Conservation (phyloP, 1,140 invertebrate genomes). For the Cydia strobilella region DNA sequence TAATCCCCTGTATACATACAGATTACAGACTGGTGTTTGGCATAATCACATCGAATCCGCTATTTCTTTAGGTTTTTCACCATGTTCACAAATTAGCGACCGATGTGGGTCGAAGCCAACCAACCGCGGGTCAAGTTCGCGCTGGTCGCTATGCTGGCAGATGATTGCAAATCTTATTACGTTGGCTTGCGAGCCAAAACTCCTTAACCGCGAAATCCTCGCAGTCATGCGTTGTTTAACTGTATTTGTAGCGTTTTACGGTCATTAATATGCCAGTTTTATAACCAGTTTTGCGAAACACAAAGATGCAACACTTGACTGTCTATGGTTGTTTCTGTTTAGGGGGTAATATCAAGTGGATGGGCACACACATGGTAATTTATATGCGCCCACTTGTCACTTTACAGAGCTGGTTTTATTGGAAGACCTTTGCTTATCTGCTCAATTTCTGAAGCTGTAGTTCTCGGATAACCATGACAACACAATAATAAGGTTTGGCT, state of each 20-base stretch:
- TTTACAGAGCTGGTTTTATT: too few relatives aligned
- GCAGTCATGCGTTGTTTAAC: conserved; percentile 14
- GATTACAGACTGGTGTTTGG: not conserved
- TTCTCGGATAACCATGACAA: too few relatives aligned
- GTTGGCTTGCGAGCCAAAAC: conserved; percentile 35
- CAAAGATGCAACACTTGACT: not conserved
- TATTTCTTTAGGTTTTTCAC: conserved; percentile 38
- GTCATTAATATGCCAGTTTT: not conserved
- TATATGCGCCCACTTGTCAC: too few relatives aligned
- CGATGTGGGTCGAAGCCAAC: conserved; percentile 40
- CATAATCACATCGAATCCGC: not conserved
- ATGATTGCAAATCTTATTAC: conserved; percentile 33
- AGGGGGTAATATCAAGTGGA: not conserved
- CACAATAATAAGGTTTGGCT: too few relatives aligned
- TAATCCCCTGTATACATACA: not conserved
- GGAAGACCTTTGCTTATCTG: too few relatives aligned
- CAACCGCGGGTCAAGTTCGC: conserved; percentile 53
- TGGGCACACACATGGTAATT: not conserved
- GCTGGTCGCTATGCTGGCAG: conserved; percentile 22
- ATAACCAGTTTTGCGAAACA: conserved; percentile 7
- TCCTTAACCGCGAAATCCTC: not conserved
- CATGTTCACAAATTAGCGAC: conserved; percentile 42
- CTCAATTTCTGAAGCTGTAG: too few relatives aligned
- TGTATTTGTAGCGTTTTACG: conserved; percentile 1
- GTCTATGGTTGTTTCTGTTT: not conserved